Conservation (phyloP, 2,797 vertebrate genomes). For the Mormyrus proboscirostris region DNA sequence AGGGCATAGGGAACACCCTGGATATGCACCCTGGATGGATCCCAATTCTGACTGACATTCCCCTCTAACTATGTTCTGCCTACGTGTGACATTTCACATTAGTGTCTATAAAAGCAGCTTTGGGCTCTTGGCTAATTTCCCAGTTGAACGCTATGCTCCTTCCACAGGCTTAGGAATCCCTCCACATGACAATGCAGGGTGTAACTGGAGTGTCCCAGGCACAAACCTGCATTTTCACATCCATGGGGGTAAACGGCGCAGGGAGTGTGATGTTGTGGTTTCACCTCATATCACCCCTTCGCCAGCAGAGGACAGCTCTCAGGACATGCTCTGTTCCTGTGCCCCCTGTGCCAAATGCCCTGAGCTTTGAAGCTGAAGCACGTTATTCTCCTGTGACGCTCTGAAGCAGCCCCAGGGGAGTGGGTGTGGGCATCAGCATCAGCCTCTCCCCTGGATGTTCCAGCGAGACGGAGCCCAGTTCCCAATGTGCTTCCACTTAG, state of each 20-base stretch:
- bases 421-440: constrained; percentile 39
- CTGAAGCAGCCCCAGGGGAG: background rate
- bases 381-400: background rate
- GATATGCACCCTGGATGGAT: background rate
- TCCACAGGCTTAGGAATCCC: background rate
- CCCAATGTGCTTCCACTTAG: background rate
- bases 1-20: background rate
- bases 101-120: background rate
- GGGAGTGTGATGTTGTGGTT: background rate
- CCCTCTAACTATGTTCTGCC: background rate
- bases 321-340: background rate
- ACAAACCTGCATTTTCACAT: background rate
- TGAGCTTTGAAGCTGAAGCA: background rate
- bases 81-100: background rate
- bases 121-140: background rate
- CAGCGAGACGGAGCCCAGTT: background rate
- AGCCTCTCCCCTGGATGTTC: constrained; percentile 47
- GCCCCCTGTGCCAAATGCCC: background rate
- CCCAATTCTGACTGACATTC: background rate
- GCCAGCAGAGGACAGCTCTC: background rate
- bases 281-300: background rate
- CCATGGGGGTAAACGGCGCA: background rate
- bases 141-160: background rate
- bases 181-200: background rate
- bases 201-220: background rate